These are phyloP conservation scores for Trichogramma dendrolimi DNA, from an alignment of 2,888 invertebrate species.

Conservation along the genomic window DNA sequence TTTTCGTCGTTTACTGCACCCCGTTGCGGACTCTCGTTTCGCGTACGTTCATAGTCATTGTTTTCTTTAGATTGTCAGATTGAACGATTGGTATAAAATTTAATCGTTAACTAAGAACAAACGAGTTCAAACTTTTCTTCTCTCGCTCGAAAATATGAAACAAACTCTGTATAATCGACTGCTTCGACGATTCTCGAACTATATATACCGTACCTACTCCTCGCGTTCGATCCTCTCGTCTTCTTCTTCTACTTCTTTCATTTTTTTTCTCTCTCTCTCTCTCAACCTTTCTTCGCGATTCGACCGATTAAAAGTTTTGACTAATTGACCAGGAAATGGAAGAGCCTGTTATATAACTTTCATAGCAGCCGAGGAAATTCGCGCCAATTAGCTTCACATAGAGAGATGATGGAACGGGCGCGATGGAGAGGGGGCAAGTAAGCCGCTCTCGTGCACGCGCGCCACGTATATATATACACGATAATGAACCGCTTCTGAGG, in stretches of 20 bases:
- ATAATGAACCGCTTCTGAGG: conserved; percentile 12
- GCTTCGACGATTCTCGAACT: conserved; percentile 12
- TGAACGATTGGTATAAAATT: too few relatives aligned
- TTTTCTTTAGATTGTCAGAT: too few relatives aligned
- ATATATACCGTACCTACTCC: conserved; percentile 19
- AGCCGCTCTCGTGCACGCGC: too few relatives aligned
- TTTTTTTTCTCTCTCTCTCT: background rate
- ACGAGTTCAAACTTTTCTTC: too few relatives aligned
- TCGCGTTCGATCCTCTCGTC: conserved; percentile 7
- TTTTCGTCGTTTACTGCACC: too few relatives aligned
- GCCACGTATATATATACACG: background rate
- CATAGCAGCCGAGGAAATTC: conserved; percentile 3
- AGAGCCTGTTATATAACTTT: conserved; percentile 13
- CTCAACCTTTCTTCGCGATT: conserved; percentile 13
- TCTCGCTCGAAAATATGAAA: too few relatives aligned
- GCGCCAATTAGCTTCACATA: conserved; percentile 19
- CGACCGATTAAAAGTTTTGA: conserved; percentile 29
- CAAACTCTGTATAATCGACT: too few relatives aligned
- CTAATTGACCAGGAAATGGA: conserved; percentile 29
- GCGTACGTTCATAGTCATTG: too few relatives aligned
- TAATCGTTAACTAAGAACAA: too few relatives aligned
- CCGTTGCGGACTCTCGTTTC: too few relatives aligned
- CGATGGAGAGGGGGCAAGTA: background rate
- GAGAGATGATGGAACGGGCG: conserved; percentile 12
- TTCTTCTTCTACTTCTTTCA: conserved; percentile 9